Percentiles rank a stretch among this genome's conserved stretches.
phyloP scores from a whole-genome alignment of 1,140 invertebrate genomes.

The Hyposmocoma kahamanoa region DNA sequence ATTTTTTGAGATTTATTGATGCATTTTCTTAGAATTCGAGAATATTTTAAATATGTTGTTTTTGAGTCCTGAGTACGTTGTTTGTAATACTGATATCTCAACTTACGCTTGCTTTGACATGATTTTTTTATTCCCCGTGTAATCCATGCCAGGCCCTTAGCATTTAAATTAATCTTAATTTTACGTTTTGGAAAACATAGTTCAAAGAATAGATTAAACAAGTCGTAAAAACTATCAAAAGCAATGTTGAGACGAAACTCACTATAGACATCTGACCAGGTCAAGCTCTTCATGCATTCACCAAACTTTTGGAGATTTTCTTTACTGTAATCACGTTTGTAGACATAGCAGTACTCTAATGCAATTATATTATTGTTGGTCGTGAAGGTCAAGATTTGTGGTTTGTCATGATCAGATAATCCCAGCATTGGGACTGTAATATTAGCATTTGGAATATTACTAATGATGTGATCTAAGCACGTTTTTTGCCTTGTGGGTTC shows the following conservation, averaged over 20 bases:
- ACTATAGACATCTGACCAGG: conserved; percentile 10
- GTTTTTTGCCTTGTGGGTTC: background rate
- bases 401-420: conserved; percentile 3
- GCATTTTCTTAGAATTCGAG: conserved; percentile 19
- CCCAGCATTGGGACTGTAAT: background rate
- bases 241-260: conserved; percentile 10
- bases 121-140: background rate
- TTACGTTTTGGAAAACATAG: conserved; percentile 21
- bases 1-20: conserved; percentile 12
- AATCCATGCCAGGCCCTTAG: background rate
- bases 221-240: conserved; percentile 18
- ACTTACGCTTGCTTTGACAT: background rate
- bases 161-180: conserved; percentile 8
- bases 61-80: conserved; percentile 4
- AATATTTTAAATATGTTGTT: conserved; percentile 12
- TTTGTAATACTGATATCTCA: conserved; percentile 4
- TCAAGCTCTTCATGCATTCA: conserved; percentile 4
- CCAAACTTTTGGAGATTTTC: conserved; percentile 16
- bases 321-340: conserved; percentile 2
- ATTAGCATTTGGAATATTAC: background rate
- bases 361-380: background rate
- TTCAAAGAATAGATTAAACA: conserved; percentile 16
- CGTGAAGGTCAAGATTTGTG: background rate
- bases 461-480: conserved; percentile 4
- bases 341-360: background rate